Base-by-base conservation (phyloP, 2,113 vertebrate species). In the Periophthalmodon schlosseri region DNA sequence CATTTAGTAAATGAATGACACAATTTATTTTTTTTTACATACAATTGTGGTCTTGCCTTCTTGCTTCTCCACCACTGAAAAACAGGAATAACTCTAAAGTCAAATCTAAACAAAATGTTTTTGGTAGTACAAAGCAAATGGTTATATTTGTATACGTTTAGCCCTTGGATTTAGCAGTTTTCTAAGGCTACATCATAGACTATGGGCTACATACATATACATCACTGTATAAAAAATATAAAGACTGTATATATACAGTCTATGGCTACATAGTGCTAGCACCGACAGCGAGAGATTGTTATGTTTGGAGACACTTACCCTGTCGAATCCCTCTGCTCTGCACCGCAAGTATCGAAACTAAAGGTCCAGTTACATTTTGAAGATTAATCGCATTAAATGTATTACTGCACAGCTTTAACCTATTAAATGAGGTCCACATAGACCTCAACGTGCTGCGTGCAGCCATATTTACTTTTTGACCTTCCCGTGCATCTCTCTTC, bases 21-120 rank as follows among this genome's bases (percentile, higher is more conserved):
- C 20, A 11, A 4, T 18, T 2, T 15, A 28, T 72, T 33, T 77
- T 2, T 15, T 60, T 72, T 33, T 77, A 91, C 93, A 86, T 86
- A 94, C 94, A 1, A 49, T 84, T 72, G 86, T 87, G 1, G 86
- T 91, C 75, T 91, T 90, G 8, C 72, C 89, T 6, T 94, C 92
- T 34, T 80, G 74, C 8, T 83, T 90, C 74, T 93, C 93, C 72
- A 93, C 87, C 76, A 95, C 94, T 95, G 87, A 21, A 81, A 88
- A 73, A 77, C n/a, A 87, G 0, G 82, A 1, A 81, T 36, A 0
- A 54, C 4, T 28, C 47, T 74, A 66, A 36, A 11, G 1, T 44
- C n/a, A 28, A 67, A 67, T 3, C 5, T 67, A 9, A 44, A 56
- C 8, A 9, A 52, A 7, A 52, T 18, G 5, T n/a, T 54, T 54